Base-by-base conservation (phyloP, 1,140 invertebrate species). In the Chionoecetes opilio region DNA sequence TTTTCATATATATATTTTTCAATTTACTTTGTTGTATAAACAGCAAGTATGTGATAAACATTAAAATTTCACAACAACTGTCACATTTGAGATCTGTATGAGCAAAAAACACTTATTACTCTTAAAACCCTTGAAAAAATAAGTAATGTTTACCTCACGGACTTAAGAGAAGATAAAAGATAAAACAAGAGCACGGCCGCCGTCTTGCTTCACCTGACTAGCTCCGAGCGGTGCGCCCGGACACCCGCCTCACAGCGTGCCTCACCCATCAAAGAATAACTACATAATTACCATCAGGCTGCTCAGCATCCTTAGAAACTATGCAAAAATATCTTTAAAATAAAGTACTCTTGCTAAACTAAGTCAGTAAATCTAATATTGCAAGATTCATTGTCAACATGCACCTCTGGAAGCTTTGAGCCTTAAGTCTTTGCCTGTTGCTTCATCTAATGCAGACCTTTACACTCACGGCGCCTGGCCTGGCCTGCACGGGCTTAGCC, bases 31-130 rank as follows among this genome's bases (percentile, higher is more conserved):
- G 53, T 91, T 91, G 53, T 91, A 91, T 91, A 91, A 91, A 91
- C 89, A 91, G 89, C 89, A 91, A 91, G 89, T 91, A 91, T 91
- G 89, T 91, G 89, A 91, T 91, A 91, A 91, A 91, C 89, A 91
- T 91, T 91, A 91, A 91, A 91, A 91, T 91, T 35, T 91, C 46
- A 91, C 89, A 91, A 91, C 89, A 91, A 75, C 35, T 91, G 88
- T 90, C 37, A 90, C 53, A 75, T 91, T 91, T 91, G 89, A 91
- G 89, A 91, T 91, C 89, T 91, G 89, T 91, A 91, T 91, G 89
- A 91, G 89, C 89, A 91, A 91, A 91, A 91, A 53, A 91, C 89
- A 75, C 63, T 75, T 91, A 91, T 75, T 91, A 91, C 63, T 53
- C 89, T 31, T 34, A 91, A 17, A n/a, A 91, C 35, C 63, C 89